Evolutionary conservation across 2,888 invertebrate species (phyloP), one percentile per base, ranked within the genome.

Genomic region (Acrocyrtus sp.): DNA sequence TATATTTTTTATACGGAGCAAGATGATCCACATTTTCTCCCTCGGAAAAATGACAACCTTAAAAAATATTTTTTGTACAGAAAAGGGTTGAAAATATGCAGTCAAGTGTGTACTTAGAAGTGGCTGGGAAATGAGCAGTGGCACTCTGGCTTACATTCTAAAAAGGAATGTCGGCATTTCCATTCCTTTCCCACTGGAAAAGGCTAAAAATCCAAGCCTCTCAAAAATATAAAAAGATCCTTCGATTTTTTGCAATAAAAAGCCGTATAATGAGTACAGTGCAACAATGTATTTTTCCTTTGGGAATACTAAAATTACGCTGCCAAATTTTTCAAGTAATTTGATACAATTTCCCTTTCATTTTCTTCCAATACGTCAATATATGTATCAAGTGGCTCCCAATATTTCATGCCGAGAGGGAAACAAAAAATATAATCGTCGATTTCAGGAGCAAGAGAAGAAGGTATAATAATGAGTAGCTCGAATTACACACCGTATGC

Each of bases 401-500:
- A 10, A 39, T 8, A 8, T 8, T 12, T 39, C 12, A 39, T 10
- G 12, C 8, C 12, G 39, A 39, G 12, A 39, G 8, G 8, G 8
- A 39, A 10, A 8, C 39, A 39, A 39, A 12, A 10, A 12, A 39
- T 34, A 17, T 53, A 1, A 29, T 15, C 17, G 0, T 15, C 34
- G 50, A 21, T 19, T 41, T 6, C 29, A 2, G 4, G 12, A 51
- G 15, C 54, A 26, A 3, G 26, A 15, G 12, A 24, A 21, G 21
- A 15, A 60, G 19, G 51, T 24, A 47, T 10, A 34, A 21, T 54
- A 65, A 65, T 54, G 24, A 65, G 10, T 24, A 29, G 22, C 15
- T 56, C 48, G 50, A 57, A 66, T 57, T 57, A 54, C 63, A 65
- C 53, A 27, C 53, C 17, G n/a, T 22, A 41, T 39, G n/a, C n/a